phyloP scores from a whole-genome alignment of 2,797 vertebrate species.

The Crenichthys baileyi region DNA sequence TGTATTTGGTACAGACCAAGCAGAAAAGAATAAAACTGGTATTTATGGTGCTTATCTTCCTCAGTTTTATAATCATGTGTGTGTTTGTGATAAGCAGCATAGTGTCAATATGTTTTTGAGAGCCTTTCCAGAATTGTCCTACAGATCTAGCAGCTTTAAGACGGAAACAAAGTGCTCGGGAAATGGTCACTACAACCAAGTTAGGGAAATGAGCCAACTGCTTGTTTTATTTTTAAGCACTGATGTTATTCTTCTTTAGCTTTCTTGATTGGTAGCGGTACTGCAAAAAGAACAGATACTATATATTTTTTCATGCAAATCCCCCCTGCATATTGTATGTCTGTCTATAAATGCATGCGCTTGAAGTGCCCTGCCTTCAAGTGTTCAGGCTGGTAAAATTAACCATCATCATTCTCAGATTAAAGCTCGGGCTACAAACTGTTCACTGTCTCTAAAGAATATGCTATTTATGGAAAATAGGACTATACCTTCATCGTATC shows the following conservation, averaged over 20 bases:
- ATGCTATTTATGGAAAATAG: conserved; percentile 41
- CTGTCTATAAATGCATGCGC: conserved; percentile 61
- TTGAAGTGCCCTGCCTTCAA: conserved; percentile 72
- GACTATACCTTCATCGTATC: conserved; percentile 27
- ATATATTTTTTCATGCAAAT: conserved; percentile 62
- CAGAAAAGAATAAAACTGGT: conserved; percentile 13
- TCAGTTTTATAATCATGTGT: conserved; percentile 40
- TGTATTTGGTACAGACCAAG: conserved; percentile 37
- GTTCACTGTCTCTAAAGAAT: conserved; percentile 66
- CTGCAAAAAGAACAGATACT: conserved; percentile 58
- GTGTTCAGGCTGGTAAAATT: conserved; percentile 66
- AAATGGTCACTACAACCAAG: conserved; percentile 64
- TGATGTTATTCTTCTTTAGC: conserved; percentile 66
- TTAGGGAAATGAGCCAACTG: conserved; percentile 52
- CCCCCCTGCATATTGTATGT: conserved; percentile 66
- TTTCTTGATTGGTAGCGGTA: conserved; percentile 66
- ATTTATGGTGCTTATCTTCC: conserved; percentile 21
- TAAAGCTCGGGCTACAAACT: conserved; percentile 59
- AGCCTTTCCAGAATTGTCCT: conserved; percentile 42
- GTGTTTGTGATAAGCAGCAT: conserved; percentile 37
- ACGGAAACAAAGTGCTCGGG: conserved; percentile 33
- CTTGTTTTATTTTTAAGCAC: conserved; percentile 58
- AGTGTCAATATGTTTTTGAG: conserved; percentile 37
- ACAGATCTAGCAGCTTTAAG: conserved; percentile 49
- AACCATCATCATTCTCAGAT: conserved; percentile 61